Evolutionary conservation across 2,888 invertebrate species (phyloP), one percentile per base, ranked within the genome.

Genomic region (Podabrus alpinus): DNA sequence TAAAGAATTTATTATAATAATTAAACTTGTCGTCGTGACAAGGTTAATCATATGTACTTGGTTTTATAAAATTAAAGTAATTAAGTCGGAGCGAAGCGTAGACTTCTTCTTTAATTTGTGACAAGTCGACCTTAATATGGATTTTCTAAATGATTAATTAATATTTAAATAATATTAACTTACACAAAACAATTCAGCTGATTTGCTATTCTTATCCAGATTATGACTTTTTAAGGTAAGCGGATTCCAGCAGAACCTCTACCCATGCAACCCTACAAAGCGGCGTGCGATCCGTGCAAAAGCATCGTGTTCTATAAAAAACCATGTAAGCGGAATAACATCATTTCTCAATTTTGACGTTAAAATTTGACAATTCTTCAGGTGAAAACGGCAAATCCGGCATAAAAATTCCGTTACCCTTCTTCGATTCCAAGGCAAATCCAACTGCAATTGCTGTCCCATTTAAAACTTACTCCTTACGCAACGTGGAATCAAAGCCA

Each of bases 401-500:
- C 45, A 78, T 83, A 16, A 79, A 82, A 17, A 85, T 91, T 64
- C 91, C 92, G 0, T 84, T 91, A 59, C 93, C 93, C 0, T 89
- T 89, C 77, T 88, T 93, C 59, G 90, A 91, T 80, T 90, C 92
- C 85, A 87, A 88, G 62, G 81, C 83, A 2, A 83, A 87, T n/a
- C 88, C 90, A 0, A 87, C 88, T 29, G 88, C 89, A n/a, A 90
- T 93, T 81, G 92, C 92, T 68, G 80, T 93, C 17, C 93, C 93
- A 0, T 88, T 92, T 69, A 90, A 88, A 80, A 84, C 86, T 10
- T 86, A 88, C 71, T 86, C 88, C 17, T 83, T 93, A 62, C 85
- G 90, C 24, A 90, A 90, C 24, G 80, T 88, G 16, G 84, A 84
- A 75, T 84, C 82, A n/a, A 85, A 85, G 71, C 83, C 84, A n/a